Base-by-base conservation (phyloP, 2,888 invertebrate genomes). In the Phengaris alcon region DNA sequence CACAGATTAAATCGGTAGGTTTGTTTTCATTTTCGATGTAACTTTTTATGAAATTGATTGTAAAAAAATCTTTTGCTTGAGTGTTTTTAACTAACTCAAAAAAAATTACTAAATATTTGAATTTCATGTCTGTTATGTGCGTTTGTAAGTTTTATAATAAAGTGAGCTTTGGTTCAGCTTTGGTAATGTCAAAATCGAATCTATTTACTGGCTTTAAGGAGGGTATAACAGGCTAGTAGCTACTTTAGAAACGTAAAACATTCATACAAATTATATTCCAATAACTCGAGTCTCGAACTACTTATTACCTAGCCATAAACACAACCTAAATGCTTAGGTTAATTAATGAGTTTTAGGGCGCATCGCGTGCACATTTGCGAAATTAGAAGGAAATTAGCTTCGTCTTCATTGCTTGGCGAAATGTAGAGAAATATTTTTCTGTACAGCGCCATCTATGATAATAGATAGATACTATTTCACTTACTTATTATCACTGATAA, bases 1-100 rank as follows among this genome's bases (percentile, higher is more conserved):
- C 77, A 15, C 81, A 84, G n/a, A 86, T 79, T 52, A 89, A 76
- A 79, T 83, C 81, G 0, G 88, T 88, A 0, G 89, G 85, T 74
- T 84, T 86, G 0, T 78, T 75, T 78, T 90, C 90, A 77, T 90
- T 88, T 72, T 79, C 75, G 4, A 90, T 81, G 10, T 82, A 90
- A 12, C 80, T 77, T 75, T 79, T 85, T 9, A 90, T 77, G 76
- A 89, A 88, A 73, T 81, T 54, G 12, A 81, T 76, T n/a, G 76
- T 75, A 1, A 48, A n/a, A 7, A 22, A 13, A 6, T 77, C 76
- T 74, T 68, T 79, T 52, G 75, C 69, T 12, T 70, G 72, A 13
- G 15, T 22, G 52, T 35, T 35, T 72, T 15, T 15, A 70, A 9
- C 3, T 8, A 48, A 9, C 46, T 22, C 10, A 7, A 22, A 15